Conservation (phyloP, 2,113 vertebrate species). For the Mirounga angustirostris region DNA sequence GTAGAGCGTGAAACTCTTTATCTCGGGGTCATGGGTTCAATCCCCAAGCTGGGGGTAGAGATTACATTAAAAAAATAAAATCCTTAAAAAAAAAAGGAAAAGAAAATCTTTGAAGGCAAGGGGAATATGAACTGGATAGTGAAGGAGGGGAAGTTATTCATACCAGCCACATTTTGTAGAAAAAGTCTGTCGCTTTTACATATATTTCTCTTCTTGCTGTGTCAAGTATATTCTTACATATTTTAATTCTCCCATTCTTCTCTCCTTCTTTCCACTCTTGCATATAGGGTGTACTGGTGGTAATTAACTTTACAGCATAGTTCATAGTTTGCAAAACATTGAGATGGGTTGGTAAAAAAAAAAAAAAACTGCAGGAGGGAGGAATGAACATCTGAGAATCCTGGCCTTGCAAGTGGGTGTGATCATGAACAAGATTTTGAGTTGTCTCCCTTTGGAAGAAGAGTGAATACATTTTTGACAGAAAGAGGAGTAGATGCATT, state of each 20-base stretch:
- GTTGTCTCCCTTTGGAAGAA: neutral
- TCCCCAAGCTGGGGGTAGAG: neutral
- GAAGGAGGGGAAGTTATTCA: neutral
- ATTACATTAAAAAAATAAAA: neutral
- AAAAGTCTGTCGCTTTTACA: neutral
- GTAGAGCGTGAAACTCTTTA: neutral
- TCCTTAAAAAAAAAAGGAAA: neutral
- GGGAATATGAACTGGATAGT: neutral
- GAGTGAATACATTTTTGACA: neutral
- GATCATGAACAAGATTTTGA: neutral
- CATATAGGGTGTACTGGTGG: neutral
- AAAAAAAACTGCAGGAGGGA: neutral
- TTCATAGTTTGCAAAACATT: neutral
- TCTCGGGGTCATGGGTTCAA: neutral
- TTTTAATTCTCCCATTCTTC: neutral
- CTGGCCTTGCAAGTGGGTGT: neutral
- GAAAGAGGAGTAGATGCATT: neutral
- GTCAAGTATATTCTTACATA: neutral
- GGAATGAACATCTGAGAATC: neutral
- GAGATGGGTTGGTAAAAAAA: neutral
- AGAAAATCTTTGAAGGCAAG: neutral
- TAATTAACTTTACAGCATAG: neutral
- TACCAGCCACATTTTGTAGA: neutral
- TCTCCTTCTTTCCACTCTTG: neutral
- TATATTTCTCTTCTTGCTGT: neutral